phyloP scores from a whole-genome alignment of 2,797 vertebrate species.

The Ctenopoma kingsleyae region DNA sequence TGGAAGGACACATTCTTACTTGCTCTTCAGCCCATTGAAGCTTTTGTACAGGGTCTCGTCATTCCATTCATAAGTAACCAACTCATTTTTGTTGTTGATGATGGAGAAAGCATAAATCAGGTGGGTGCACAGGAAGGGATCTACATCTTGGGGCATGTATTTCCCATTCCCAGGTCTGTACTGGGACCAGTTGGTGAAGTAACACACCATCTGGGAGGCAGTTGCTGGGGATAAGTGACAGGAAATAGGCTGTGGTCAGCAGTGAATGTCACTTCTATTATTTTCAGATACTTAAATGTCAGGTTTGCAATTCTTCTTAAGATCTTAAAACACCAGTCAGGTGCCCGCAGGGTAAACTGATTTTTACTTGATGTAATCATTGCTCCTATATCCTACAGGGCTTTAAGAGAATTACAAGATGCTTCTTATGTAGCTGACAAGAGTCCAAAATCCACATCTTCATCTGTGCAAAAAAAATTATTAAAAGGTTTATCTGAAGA shows the following conservation, averaged over 20 bases:
- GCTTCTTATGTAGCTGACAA: no score
- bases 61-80: constrained; percentile 81
- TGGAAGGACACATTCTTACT: constrained; percentile 63
- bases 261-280: not conserved
- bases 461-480: no score
- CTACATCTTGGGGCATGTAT: constrained; percentile 78
- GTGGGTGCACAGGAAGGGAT: constrained; percentile 87
- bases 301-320: no score
- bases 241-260: not conserved
- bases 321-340: no score
- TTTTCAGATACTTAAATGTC: no score
- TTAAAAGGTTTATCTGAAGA: no score
- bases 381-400: no score
- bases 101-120: constrained; percentile 88
- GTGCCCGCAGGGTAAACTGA: no score
- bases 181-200: constrained; percentile 89
- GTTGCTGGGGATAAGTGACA: constrained; percentile 62
- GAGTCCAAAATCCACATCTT: no score
- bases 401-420: no score
- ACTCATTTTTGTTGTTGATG: constrained; percentile 76
- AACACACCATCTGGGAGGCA: constrained; percentile 83
- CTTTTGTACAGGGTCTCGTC: constrained; percentile 81
- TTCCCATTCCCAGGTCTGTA: constrained; percentile 79
- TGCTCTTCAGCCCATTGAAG: constrained; percentile 84
- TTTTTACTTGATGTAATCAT: no score